phyloP scores from a whole-genome alignment of 2,888 invertebrate genomes.

The Balanococcus diminutus region DNA sequence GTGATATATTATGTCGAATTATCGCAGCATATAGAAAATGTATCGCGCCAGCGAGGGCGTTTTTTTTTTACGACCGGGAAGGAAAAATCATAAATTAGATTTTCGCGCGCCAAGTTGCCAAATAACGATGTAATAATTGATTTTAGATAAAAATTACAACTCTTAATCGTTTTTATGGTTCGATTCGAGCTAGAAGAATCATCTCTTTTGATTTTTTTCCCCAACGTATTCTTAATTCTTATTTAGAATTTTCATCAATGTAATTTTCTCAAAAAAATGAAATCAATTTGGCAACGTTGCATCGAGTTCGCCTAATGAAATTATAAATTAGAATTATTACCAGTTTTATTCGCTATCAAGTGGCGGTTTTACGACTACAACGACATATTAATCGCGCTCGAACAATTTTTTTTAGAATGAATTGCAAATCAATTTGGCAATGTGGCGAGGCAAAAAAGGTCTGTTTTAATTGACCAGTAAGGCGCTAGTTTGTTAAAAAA shows the following conservation, averaged over 20 bases:
- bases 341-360: not conserved
- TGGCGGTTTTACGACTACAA: not conserved
- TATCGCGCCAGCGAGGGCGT: not conserved
- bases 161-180: not conserved
- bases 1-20: constrained; percentile 13
- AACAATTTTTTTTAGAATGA: not conserved
- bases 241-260: not conserved
- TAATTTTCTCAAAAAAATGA: not conserved
- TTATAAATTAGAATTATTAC: not conserved
- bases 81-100: not conserved
- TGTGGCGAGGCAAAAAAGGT: not conserved
- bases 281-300: not conserved
- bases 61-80: not conserved
- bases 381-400: not conserved
- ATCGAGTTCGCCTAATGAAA: not conserved
- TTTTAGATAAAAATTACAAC: no score
- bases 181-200: not conserved
- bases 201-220: not conserved
- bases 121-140: not conserved
- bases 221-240: no score
- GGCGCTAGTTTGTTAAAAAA: no score
- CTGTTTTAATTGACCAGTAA: not conserved
- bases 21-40: not conserved
- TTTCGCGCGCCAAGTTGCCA: not conserved
- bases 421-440: not conserved